Evolutionary conservation across 2,113 vertebrate species (phyloP), one percentile per base, ranked within the genome.

Genomic region (Apaloderma vittatum): DNA sequence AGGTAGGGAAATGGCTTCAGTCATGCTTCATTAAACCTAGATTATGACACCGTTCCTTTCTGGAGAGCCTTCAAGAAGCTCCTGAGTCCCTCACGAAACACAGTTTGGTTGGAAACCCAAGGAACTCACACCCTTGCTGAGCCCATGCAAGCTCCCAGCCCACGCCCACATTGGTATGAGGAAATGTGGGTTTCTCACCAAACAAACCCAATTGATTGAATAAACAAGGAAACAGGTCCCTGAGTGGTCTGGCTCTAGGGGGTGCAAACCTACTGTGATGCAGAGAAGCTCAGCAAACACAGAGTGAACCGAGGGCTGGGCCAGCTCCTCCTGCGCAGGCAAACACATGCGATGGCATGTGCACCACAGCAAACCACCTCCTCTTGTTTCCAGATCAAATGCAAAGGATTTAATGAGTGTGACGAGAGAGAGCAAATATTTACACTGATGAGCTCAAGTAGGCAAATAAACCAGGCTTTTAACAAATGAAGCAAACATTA

Each of bases 401-500:
- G 30, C 61, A 1, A 13, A 37, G 67, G 67, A 19, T 74, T 94
- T 95, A 95, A 96, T 51, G 86, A 92, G 65, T 6, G 24, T 22
- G 15, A 81, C 0, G 2, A 93, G 74, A 54, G 78, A 78, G 90
- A 84, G 75, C 78, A 97, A 95, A 96, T 96, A 96, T 96, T 96
- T 90, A 86, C 93, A 70, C 34, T 48, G 78, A 88, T 85, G 80
- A 93, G 81, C 88, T 97, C 68, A 74, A 94, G 94, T 61, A 37
- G 90, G 76, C 92, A 97, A 96, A 95, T 63, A 97, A 94, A 93
- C 4, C 45, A 23, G 86, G 74, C 78, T 49, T 68, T 73, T 86
- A 95, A 36, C 66, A 72, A 65, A 66, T 29, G 85, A 55, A n/a
- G 75, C 79, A 89, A 91, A 67, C 36, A 12, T 37, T 32, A 70